Conservation (phyloP, 1,140 invertebrate species). For the Cydia fagiglandana region DNA sequence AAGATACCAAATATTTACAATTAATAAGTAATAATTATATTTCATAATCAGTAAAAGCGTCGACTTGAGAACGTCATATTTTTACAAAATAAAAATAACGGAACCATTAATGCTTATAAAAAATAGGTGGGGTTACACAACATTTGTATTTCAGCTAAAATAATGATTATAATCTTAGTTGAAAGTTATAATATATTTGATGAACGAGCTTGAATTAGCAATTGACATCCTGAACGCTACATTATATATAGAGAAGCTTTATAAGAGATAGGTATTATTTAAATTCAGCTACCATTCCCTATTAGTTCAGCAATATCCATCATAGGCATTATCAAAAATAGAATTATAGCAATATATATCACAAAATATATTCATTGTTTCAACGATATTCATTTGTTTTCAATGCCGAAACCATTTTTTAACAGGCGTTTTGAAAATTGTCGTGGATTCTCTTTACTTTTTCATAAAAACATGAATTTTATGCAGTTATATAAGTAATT, state of each 20-base stretch:
- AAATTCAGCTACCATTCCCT: constrained; percentile 69
- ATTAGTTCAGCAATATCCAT: constrained; percentile 69
- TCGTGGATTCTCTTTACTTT: neutral
- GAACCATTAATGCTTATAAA: neutral
- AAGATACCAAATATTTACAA: no score
- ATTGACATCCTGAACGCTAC: constrained; percentile 57
- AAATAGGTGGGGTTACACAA: neutral
- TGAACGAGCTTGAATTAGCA: constrained; percentile 40
- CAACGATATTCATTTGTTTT: constrained; percentile 65
- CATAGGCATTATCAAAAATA: constrained; percentile 78
- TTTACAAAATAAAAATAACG: neutral
- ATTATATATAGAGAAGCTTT: constrained; percentile 40
- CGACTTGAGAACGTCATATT: no score
- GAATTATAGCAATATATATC: constrained; percentile 77
- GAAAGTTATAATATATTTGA: constrained; percentile 14
- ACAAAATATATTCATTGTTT: constrained; percentile 79
- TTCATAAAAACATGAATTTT: neutral
- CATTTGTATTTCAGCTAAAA: neutral
- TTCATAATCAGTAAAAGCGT: no score
- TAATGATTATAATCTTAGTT: neutral
- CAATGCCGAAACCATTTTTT: constrained; percentile 54
- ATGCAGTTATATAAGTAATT: no score
- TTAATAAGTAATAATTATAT: no score
- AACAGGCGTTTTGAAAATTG: neutral
- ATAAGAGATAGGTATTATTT: constrained; percentile 42